Conservation (phyloP, 2,113 vertebrate species). For the Campylomormyrus tamandua region DNA sequence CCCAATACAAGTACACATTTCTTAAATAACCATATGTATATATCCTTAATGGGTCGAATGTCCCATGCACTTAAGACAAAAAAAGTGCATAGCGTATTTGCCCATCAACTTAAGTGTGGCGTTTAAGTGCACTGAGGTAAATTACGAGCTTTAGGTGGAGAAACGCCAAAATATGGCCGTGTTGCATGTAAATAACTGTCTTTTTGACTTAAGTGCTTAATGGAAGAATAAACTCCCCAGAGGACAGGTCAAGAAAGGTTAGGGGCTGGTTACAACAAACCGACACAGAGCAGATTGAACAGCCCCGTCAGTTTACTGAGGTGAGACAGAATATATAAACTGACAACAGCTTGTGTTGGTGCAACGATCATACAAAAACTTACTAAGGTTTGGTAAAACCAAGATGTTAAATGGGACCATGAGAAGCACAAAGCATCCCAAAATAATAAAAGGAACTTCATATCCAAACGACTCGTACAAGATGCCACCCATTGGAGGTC, state of each 20-base stretch:
- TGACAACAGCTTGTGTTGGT: not conserved
- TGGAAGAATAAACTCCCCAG: not conserved
- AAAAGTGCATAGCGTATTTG: not conserved
- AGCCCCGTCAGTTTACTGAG: not conserved
- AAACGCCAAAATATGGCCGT: not conserved
- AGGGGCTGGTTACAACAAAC: not conserved
- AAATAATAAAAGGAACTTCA: constrained; percentile 76
- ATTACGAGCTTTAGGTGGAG: not conserved
- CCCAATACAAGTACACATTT: not conserved
- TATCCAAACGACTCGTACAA: constrained; percentile 88
- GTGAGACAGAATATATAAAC: not conserved
- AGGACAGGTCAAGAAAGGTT: not conserved
- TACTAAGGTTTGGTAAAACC: constrained; percentile 79
- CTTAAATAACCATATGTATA: not conserved
- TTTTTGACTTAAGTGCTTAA: not conserved
- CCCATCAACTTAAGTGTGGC: not conserved
- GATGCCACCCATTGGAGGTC: constrained; percentile 86
- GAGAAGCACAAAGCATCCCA: constrained; percentile 74
- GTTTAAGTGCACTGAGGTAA: not conserved
- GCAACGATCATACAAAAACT: not conserved
- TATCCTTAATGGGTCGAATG: not conserved
- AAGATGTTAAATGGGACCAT: constrained; percentile 81
- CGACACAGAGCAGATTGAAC: not conserved
- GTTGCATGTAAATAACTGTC: not conserved
- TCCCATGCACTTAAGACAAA: not conserved